Base-by-base conservation (phyloP, 2,888 invertebrate genomes). In the Hyposoter didymator region DNA sequence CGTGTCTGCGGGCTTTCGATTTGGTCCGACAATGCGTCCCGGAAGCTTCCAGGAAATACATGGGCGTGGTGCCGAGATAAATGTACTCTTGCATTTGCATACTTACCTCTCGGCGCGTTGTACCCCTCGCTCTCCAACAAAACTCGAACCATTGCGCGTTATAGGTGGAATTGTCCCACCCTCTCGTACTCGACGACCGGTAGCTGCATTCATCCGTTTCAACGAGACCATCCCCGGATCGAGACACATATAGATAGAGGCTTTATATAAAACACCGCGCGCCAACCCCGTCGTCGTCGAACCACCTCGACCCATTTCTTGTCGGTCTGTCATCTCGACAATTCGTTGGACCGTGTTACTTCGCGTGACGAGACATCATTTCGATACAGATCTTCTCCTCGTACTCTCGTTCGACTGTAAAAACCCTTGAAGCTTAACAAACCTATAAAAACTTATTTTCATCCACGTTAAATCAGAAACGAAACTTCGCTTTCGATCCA, bases 11-110 rank as follows among this genome's bases (percentile, higher is more conserved):
- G 90, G 90, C 88, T 89, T 91, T 92, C 91, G 92, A 92, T 92
- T 91, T 90, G 88, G 87, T 87, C 89, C 90, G 91, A 91, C 92
- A 92, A 92, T 92, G 91, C 91, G 88, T 90, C 90, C 73, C 92
- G 93, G 91, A 92, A 92, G 91, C 90, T 91, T 86, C 89, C 90
- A 91, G 93, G 92, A 93, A 93, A 93, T 93, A 91, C 93, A 92
- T 92, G 92, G 93, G 93, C 93, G 93, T 93, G 93, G 93, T 91
- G 89, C 88, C 81, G 91, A 92, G 93, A 93, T 93, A 93, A 92
- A 93, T 93, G 91, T 91, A 91, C 91, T 91, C 91, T 91, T 89
- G 90, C 90, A 93, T 92, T 93, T 93, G 92, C 93, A 93, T 92
- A 92, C 90, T 91, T 90, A 91, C 90, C 88, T 90, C 87, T 81